Evolutionary conservation across 2,113 vertebrate genomes (phyloP), one percentile per base, ranked within the genome.

Genomic region (Himantopus leucocephalus): DNA sequence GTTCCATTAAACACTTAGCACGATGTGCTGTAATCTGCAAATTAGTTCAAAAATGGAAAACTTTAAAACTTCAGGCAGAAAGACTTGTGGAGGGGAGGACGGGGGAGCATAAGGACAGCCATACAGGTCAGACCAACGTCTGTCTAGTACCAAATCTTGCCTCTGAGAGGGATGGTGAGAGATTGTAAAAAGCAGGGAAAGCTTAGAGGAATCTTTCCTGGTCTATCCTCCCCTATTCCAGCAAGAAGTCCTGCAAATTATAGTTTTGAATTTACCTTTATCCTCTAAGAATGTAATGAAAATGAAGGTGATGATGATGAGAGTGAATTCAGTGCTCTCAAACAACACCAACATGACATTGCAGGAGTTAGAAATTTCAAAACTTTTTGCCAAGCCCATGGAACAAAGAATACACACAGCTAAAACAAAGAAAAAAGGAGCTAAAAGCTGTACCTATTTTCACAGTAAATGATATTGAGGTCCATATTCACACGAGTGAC

Each of bases 401-500:
- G 64, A 94, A 85, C n/a, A 92, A 58, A 89, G 75, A 88, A 97
- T 20, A 87, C 37, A 84, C 15, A 18, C 30, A 85, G 66, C 15
- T 72, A 64, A 87, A 90, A 87, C 23, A 70, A 45, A 92, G 34
- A 39, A 94, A 94, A 96, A 32, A 91, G 84, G 94, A 97, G 79
- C 73, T 92, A 82, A 98, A 96, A 58, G 27, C 81, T 96, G 93
- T 98, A 99, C 99, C 99, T 99, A 98, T 99, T 99, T 98, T 99
- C 99, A 98, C 99, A 99, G 99, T 99, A 99, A 98, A 99, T 98
- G 91, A 99, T 99, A 98, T 99, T 99, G 95, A 99, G 99, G 98
- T 99, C 99, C 99, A 99, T 99, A 98, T 99, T 99, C 98, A 99
- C 99, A 47, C 99, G 98, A 73, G 99, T 99, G 95, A 99, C 99